Base-by-base conservation (phyloP, 2,113 vertebrate genomes). In the Cepphus grylle region DNA sequence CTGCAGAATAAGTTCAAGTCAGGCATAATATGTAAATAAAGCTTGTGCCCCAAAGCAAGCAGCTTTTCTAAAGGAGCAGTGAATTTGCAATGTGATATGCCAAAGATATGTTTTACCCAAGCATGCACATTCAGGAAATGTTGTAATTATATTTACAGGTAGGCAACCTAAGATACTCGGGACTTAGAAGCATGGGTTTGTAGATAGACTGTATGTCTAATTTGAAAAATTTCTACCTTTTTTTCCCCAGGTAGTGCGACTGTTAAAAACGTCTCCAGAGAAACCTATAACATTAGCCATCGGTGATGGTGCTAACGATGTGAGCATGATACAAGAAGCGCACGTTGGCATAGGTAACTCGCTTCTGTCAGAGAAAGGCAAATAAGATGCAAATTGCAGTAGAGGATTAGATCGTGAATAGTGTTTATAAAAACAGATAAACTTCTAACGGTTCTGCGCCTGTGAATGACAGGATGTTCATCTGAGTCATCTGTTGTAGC, bases 271-370 rank as follows among this genome's bases (percentile, higher is more conserved):
- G 0, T 99, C 99, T 87, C 99, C 99, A 67, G 99, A 99, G 97
- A 99, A 99, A 96, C 99, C 99, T 65, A 99, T 99, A 94, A 99
- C 99, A 0, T 96, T 99, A 82, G 99, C 99, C 0, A 97, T 99
- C 5, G 99, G 99, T 8, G 99, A 99, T 67, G 99, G 99, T 94
- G 99, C 99, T 97, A 99, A 99, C 74, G 99, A 99, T 97, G 99
- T 99, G 94, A 99, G 99, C 98, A 99, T 99, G 99, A 99, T 99
- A 97, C 99, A 99, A 74, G 99, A 99, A 97, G 99, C 99, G 65
- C 99, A 99, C 34, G 99, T 99, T 69, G 99, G 99, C 96, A 99
- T 99, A 98, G 99, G 99, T 99, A 98, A 98, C 72, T 94, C 27
- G 47, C 29, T 85, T 96, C 92, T 93, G 34, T 36, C 58, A 53